Evolutionary conservation across 2,888 invertebrate genomes (phyloP).

Genomic region (Philereme transversata): DNA sequence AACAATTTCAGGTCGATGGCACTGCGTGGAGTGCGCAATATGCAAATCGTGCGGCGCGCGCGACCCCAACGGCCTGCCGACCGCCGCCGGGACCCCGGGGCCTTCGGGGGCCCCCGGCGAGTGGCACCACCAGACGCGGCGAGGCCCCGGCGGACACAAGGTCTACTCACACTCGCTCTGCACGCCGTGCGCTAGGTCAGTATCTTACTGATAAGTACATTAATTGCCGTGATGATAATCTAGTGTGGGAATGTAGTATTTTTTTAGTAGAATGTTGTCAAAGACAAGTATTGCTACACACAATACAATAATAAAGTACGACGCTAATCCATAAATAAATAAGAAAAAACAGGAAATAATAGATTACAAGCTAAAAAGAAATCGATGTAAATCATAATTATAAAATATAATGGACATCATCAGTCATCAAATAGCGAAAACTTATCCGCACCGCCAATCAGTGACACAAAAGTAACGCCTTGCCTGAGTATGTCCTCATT

Average conservation of each 20-base stretch:
- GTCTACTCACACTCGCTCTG: slow-evolving; percentile 86
- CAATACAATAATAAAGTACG: no score
- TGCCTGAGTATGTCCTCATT: no score
- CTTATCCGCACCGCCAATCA: no score
- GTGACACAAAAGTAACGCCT: no score
- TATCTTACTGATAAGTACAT: slow-evolving; percentile 30
- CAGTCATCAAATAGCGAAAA: no score
- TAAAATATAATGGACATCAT: no score
- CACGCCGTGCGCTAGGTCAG: slow-evolving; percentile 87
- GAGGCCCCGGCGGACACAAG: slow-evolving; percentile 77
- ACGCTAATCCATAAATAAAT: no score
- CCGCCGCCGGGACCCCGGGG: slow-evolving; percentile 15
- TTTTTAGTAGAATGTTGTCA: neutral
- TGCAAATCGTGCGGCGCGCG: slow-evolving; percentile 86
- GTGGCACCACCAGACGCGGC: slow-evolving; percentile 81
- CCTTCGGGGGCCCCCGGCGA: slow-evolving; percentile 39
- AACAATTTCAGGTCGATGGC: slow-evolving; percentile 88
- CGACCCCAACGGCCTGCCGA: slow-evolving; percentile 30
- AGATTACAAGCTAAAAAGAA: no score
- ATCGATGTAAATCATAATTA: no score
- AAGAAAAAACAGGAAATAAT: no score
- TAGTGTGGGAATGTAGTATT: neutral
- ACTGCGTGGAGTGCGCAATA: slow-evolving; percentile 91
- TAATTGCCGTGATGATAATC: slow-evolving; percentile 13
- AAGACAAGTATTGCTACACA: no score